Conservation (phyloP, 2,113 vertebrate species). For the Corythaixoides concolor region DNA sequence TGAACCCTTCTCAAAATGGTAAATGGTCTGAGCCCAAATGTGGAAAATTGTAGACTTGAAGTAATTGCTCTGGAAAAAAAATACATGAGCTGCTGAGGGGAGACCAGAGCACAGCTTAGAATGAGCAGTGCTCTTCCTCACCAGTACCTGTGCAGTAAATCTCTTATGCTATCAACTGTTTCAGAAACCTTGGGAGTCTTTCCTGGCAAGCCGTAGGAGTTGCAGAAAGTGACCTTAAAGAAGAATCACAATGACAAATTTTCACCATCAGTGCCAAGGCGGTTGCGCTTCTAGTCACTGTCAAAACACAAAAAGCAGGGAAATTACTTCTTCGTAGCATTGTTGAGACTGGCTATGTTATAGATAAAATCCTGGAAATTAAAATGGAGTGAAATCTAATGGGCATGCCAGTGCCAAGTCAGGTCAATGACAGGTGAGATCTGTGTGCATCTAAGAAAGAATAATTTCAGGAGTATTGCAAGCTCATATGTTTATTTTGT, state of each 20-base stretch:
- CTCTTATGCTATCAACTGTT: rapidly evolving
- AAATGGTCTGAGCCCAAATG: background rate
- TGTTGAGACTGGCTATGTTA: background rate
- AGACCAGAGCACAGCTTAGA: background rate
- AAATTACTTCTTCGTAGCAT: background rate
- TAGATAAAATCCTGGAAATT: background rate
- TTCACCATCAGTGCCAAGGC: background rate
- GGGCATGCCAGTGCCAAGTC: background rate
- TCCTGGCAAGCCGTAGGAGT: background rate
- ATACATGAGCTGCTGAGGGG: background rate
- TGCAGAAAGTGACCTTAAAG: background rate
- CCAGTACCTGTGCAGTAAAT: background rate
- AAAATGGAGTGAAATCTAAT: background rate
- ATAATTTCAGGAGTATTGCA: background rate
- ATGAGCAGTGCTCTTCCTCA: background rate
- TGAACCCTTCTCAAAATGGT: background rate
- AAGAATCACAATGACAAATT: background rate
- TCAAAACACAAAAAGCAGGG: background rate
- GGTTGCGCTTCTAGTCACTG: background rate
- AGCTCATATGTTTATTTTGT: background rate
- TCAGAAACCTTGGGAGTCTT: background rate
- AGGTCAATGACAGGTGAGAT: background rate
- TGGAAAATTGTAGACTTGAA: background rate
- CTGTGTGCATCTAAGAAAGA: background rate
- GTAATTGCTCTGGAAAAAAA: background rate